Percentiles rank a stretch among this genome's conserved stretches.
Conservation (phyloP, 2,113 vertebrate genomes). For the Rafetus swinhoei region DNA sequence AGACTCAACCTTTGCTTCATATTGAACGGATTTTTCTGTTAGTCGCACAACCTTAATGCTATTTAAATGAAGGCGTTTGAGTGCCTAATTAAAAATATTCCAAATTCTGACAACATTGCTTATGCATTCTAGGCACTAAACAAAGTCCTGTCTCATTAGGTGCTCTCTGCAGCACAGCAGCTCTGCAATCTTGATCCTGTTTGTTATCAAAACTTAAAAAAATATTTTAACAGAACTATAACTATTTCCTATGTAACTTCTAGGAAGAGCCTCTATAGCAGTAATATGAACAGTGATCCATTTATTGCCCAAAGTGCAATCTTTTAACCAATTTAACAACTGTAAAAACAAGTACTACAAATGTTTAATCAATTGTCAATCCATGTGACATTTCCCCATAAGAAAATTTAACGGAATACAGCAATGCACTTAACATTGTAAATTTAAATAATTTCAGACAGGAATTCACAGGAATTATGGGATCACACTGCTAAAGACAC, state of each 20-base stretch:
- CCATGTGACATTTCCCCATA: not conserved
- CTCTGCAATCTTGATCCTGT: not conserved
- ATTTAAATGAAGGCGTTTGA: not conserved
- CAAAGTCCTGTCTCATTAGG: not conserved
- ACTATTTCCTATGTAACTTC: not conserved
- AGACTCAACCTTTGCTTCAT: not conserved
- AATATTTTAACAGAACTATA: not conserved
- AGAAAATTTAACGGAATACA: not conserved
- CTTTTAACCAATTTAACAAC: not conserved
- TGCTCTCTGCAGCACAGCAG: not conserved
- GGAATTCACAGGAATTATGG: not conserved
- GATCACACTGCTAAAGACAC: not conserved
- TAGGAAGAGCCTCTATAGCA: not conserved
- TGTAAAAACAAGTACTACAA: not conserved
- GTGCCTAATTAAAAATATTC: not conserved
- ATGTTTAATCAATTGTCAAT: not conserved
- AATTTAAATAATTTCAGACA: conserved; percentile 27
- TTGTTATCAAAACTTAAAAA: rapidly evolving
- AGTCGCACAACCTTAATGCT: not conserved
- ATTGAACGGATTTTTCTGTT: not conserved
- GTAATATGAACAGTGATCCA: not conserved
- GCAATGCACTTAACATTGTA: not conserved
- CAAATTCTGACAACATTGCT: not conserved
- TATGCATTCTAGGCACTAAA: not conserved
- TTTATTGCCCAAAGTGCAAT: not conserved